These are phyloP conservation scores for Xiphophorus birchmanni DNA, from an alignment of 2,797 vertebrate genomes.

Conservation along the genomic window DNA sequence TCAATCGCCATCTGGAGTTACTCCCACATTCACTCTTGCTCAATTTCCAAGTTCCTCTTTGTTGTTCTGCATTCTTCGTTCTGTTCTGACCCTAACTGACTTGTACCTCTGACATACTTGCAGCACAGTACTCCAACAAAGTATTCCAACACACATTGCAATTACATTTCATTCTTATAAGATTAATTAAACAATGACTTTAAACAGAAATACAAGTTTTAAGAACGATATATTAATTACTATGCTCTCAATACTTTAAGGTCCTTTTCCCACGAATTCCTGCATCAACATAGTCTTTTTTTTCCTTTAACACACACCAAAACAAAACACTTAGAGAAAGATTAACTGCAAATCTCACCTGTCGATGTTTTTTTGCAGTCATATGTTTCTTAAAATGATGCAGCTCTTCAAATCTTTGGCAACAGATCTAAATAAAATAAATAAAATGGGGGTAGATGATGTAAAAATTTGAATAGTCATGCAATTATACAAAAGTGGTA, in stretches of 20 bases:
- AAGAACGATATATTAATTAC: not conserved
- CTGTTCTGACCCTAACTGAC: too few relatives aligned
- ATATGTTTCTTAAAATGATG: not conserved
- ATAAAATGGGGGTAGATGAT: not conserved
- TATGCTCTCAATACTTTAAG: not conserved
- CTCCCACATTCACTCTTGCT: too few relatives aligned
- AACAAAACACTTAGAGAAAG: not conserved
- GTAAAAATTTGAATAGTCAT: not conserved
- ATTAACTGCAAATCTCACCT: slow-evolving; percentile 6
- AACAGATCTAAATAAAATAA: slow-evolving; percentile 11
- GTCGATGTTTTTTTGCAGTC: not conserved
- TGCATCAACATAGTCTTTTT: not conserved
- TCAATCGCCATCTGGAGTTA: too few relatives aligned
- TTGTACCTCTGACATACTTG: too few relatives aligned
- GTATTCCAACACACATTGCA: too few relatives aligned
- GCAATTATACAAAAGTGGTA: not conserved
- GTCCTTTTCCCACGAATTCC: not conserved
- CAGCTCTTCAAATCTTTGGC: rapidly evolving
- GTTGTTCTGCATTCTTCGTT: too few relatives aligned
- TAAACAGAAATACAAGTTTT: not conserved
- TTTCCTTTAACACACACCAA: not conserved
- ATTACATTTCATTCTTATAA: too few relatives aligned
- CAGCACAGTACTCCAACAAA: too few relatives aligned
- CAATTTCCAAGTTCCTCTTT: too few relatives aligned
- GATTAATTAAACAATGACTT: not conserved